Evolutionary conservation across 2,113 vertebrate genomes (phyloP).

Genomic region (Eublepharis macularius): DNA sequence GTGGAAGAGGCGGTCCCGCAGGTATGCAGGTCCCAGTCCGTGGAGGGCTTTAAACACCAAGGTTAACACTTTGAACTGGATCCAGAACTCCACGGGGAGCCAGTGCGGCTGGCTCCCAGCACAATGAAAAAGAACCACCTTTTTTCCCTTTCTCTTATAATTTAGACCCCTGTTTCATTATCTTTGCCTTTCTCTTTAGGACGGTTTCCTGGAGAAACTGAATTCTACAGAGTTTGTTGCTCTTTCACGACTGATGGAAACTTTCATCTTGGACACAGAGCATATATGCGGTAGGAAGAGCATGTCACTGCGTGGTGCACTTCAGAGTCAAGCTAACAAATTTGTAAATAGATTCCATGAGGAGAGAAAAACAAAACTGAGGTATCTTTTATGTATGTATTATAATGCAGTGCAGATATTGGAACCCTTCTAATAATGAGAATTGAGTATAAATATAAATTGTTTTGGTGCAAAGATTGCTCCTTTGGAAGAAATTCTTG

Average conservation of each 20-base stretch:
- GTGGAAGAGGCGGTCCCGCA: too few species aligned
- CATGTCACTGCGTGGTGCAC: constrained; percentile 89
- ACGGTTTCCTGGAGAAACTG: constrained; percentile 94
- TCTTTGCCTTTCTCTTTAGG: constrained; percentile 72
- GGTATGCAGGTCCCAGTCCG: too few species aligned
- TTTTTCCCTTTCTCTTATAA: not conserved
- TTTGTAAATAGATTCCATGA: constrained; percentile 98
- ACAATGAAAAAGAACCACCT: not conserved
- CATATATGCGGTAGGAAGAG: constrained; percentile 89
- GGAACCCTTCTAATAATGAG: not conserved
- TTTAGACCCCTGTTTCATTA: not conserved
- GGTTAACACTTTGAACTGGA: too few species aligned
- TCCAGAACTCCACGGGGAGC: too few species aligned
- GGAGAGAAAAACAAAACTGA: constrained; percentile 94
- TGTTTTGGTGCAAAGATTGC: too few species aligned
- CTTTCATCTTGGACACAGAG: constrained; percentile 88
- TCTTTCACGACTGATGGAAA: constrained; percentile 90
- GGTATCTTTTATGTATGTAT: constrained; percentile 70
- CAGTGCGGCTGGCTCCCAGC: too few species aligned
- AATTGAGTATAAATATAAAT: too few species aligned
- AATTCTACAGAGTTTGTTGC: constrained; percentile 91
- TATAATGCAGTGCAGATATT: not conserved
- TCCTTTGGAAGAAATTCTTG: too few species aligned
- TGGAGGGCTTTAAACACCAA: too few species aligned
- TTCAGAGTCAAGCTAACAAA: constrained; percentile 96